phyloP scores from a whole-genome alignment of 1,140 invertebrate species.

The Drosophila nannoptera region DNA sequence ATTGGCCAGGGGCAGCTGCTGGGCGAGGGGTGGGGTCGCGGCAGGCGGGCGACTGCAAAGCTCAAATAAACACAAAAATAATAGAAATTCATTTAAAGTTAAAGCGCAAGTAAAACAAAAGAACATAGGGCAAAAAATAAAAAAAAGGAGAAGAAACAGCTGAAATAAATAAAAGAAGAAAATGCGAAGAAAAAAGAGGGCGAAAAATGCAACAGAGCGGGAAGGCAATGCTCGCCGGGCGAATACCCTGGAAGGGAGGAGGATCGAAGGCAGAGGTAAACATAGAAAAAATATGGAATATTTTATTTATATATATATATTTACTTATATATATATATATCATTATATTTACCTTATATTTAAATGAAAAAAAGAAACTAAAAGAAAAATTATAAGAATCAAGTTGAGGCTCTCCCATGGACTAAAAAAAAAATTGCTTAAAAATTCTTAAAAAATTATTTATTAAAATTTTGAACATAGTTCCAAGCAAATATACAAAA shows the following conservation, averaged over 20 bases:
- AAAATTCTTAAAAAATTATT: no score
- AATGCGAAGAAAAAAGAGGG: slow-evolving; percentile 1
- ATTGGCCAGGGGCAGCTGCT: neutral
- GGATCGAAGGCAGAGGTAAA: no score
- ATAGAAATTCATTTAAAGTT: slow-evolving; percentile 78
- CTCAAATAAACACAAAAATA: slow-evolving; percentile 77
- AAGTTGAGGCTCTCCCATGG: no score
- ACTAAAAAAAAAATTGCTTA: no score
- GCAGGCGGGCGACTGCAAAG: slow-evolving; percentile 48
- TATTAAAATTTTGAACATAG: no score
- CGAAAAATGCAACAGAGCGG: slow-evolving; percentile 8
- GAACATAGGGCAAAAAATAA: neutral
- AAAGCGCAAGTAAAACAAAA: slow-evolving; percentile 65
- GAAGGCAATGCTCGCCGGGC: neutral
- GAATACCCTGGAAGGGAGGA: slow-evolving; percentile 4
- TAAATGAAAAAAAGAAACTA: neutral
- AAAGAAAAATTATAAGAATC: no score
- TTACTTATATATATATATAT: no score
- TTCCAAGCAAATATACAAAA: no score
- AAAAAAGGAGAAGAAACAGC: neutral
- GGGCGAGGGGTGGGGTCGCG: neutral
- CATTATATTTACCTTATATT: no score
- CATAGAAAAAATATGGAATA: no score
- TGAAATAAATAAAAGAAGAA: neutral
- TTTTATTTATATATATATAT: no score